These are phyloP conservation scores for Ashinkailepas kermadecensis DNA, from an alignment of 2,888 invertebrate genomes.

Conservation along the genomic window DNA sequence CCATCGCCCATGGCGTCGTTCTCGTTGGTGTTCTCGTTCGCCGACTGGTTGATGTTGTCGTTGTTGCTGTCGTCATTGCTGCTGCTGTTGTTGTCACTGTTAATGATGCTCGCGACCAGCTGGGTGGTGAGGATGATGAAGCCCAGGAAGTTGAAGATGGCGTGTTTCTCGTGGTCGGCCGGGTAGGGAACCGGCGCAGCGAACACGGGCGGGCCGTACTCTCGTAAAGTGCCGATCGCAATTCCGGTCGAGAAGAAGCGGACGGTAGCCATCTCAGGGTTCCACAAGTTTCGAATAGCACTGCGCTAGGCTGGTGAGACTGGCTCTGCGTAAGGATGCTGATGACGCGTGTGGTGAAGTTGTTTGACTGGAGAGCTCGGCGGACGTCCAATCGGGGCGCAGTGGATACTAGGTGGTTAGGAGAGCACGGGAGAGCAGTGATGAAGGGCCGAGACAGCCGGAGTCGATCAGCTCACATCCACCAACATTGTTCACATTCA, in stretches of 20 bases:
- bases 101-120: slow-evolving; percentile 26
- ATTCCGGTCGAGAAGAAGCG: too few relatives aligned
- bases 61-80: slow-evolving; percentile 24
- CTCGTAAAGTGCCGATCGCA: too few relatives aligned
- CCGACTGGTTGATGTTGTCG: slow-evolving; percentile 20
- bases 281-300: too few relatives aligned
- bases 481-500: neutral
- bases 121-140: slow-evolving; percentile 16
- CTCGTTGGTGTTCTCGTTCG: neutral
- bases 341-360: neutral
- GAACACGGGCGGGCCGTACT: slow-evolving; percentile 19
- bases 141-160: slow-evolving; percentile 27
- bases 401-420: neutral
- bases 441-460: neutral
- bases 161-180: slow-evolving; percentile 26
- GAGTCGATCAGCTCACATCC: neutral
- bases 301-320: too few relatives aligned
- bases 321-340: too few relatives aligned
- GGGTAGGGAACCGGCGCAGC: slow-evolving; percentile 22
- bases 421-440: neutral
- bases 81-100: slow-evolving; percentile 27
- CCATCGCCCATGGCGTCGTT: slow-evolving; percentile 6
- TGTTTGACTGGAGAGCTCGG: neutral
- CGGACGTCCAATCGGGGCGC: neutral
- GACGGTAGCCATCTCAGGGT: too few relatives aligned